Percentiles rank a stretch among this genome's conserved stretches.
Evolutionary conservation across 2,113 vertebrate genomes (phyloP).

Genomic region (Ranitomeya variabilis): DNA sequence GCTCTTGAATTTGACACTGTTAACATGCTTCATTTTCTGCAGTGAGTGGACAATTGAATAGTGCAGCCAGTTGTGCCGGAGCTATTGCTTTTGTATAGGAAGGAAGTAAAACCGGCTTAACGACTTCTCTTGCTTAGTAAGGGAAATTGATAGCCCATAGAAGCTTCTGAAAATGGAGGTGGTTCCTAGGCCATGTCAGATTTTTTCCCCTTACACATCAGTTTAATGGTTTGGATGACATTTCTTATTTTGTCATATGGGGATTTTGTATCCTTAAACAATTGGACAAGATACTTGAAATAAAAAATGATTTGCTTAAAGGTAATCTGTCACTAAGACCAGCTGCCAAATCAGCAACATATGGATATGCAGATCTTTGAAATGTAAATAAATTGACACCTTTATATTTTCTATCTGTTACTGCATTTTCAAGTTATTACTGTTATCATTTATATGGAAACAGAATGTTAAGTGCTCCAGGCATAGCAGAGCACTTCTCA

Average conservation of each 20-base stretch:
- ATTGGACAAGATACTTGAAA: too few relatives aligned
- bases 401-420: too few relatives aligned
- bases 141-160: constrained; percentile 2
- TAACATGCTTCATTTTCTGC: constrained; percentile 44
- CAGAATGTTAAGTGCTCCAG: too few relatives aligned
- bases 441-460: not conserved
- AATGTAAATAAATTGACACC: too few relatives aligned
- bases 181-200: not conserved
- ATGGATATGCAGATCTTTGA: too few relatives aligned
- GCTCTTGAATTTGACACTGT: constrained; percentile 36
- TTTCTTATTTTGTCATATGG: too few relatives aligned
- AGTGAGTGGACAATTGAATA: constrained; percentile 40
- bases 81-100: constrained; percentile 22
- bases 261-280: too few relatives aligned
- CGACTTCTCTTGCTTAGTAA: constrained; percentile 8
- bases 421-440: not conserved
- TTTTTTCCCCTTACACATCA: not conserved
- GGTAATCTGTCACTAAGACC: too few relatives aligned
- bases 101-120: constrained; percentile 11
- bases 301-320: too few relatives aligned
- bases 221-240: not conserved
- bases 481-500: too few relatives aligned
- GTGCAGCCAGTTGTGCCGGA: constrained; percentile 4
- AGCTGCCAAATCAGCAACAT: too few relatives aligned
- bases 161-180: not conserved